Percentiles rank a stretch among this genome's conserved stretches.
These are phyloP conservation scores for Molanna angustata DNA, from an alignment of 2,888 invertebrate genomes.

Conservation along the genomic window DNA sequence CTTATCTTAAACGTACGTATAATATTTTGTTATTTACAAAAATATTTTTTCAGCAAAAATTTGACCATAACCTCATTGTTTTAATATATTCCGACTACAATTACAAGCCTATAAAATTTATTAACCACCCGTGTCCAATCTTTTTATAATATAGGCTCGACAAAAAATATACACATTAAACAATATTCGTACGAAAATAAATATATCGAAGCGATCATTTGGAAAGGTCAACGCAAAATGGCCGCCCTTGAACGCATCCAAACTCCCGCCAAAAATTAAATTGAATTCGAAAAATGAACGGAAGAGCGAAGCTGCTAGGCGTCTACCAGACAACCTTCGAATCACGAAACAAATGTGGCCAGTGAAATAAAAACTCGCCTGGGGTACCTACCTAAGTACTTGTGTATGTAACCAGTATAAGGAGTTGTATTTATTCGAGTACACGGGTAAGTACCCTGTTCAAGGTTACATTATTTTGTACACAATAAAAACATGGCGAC, in stretches of 20 bases:
- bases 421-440: background rate
- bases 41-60: too few species aligned
- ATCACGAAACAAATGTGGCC: background rate
- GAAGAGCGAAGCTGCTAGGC: constrained; percentile 1
- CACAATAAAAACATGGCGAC: too few species aligned
- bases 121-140: background rate
- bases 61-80: too few species aligned
- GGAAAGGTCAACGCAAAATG: background rate
- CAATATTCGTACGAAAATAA: too few species aligned
- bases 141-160: background rate
- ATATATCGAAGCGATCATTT: too few species aligned
- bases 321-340: background rate
- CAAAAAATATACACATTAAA: too few species aligned
- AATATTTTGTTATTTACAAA: too few species aligned
- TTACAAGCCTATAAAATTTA: too few species aligned
- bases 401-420: background rate
- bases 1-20: too few species aligned
- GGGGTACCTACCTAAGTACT: background rate
- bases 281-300: background rate
- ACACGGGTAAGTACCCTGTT: too few species aligned
- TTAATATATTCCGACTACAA: too few species aligned
- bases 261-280: background rate
- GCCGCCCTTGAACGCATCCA: background rate
- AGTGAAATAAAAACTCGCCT: background rate
- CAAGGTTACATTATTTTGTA: too few species aligned